Conservation (phyloP, 2,113 vertebrate species). For the Tachysurus vachellii region DNA sequence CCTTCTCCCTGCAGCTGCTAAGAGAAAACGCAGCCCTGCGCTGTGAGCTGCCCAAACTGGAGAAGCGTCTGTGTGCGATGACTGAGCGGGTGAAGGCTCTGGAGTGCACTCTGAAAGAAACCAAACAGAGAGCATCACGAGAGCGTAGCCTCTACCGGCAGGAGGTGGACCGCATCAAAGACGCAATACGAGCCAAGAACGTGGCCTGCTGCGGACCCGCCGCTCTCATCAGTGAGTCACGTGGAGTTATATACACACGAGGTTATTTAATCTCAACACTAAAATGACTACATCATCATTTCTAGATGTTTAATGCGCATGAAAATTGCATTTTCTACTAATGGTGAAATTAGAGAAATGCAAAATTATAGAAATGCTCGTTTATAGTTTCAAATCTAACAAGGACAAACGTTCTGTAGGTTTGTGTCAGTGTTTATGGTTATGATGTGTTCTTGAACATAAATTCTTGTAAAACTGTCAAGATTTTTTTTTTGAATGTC, state of each 20-base stretch:
- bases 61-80: slow-evolving; percentile 88
- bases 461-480: too few species aligned
- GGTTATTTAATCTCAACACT: too few species aligned
- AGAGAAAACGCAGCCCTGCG: slow-evolving; percentile 94
- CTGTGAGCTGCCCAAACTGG: slow-evolving; percentile 93
- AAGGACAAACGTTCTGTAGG: too few species aligned
- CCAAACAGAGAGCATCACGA: slow-evolving; percentile 89
- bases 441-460: too few species aligned
- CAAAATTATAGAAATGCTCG: too few species aligned
- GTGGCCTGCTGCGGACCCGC: slow-evolving; percentile 86
- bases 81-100: slow-evolving; percentile 89
- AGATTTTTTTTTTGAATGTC: too few species aligned
- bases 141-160: slow-evolving; percentile 94
- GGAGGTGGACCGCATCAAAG: slow-evolving; percentile 95
- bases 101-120: slow-evolving; percentile 89
- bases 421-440: too few species aligned
- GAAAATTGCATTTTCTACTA: too few species aligned
- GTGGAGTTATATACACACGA: neutral
- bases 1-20: slow-evolving; percentile 72
- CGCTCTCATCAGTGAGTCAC: slow-evolving; percentile 84
- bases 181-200: slow-evolving; percentile 90
- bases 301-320: too few species aligned
- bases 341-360: too few species aligned
- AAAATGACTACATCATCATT: too few species aligned
- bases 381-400: too few species aligned